phyloP scores from a whole-genome alignment of 2,113 vertebrate genomes.

The Anhinga anhinga region DNA sequence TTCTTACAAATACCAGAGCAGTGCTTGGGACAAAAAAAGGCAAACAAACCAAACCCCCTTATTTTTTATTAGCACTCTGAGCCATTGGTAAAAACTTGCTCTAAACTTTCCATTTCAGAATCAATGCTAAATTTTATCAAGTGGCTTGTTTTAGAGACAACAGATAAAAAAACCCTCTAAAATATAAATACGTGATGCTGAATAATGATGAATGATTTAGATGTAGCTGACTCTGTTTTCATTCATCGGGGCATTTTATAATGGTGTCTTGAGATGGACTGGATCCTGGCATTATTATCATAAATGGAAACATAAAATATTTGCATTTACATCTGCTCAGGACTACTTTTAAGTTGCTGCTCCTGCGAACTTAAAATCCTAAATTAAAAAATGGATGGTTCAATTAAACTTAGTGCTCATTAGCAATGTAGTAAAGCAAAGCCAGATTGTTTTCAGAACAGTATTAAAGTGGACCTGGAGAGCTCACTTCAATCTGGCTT shows the following conservation, averaged over 20 bases:
- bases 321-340: background rate
- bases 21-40: background rate
- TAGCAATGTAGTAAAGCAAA: background rate
- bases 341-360: background rate
- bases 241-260: background rate
- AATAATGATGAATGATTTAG: background rate
- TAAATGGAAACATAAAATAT: background rate
- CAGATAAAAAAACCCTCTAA: accelerated
- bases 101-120: background rate
- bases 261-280: background rate
- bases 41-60: too few species aligned
- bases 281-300: background rate
- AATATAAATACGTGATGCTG: background rate
- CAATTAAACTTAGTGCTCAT: background rate
- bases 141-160: background rate
- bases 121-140: background rate
- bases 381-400: background rate
- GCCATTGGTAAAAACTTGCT: background rate
- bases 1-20: background rate
- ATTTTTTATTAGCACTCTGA: background rate
- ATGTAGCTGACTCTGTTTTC: background rate
- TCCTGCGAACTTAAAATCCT: background rate
- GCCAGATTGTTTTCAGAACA: background rate
- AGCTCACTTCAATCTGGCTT: background rate
- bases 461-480: background rate